Base-by-base conservation (phyloP, 1,140 invertebrate genomes). In the Panagrolaimus sp. region DNA sequence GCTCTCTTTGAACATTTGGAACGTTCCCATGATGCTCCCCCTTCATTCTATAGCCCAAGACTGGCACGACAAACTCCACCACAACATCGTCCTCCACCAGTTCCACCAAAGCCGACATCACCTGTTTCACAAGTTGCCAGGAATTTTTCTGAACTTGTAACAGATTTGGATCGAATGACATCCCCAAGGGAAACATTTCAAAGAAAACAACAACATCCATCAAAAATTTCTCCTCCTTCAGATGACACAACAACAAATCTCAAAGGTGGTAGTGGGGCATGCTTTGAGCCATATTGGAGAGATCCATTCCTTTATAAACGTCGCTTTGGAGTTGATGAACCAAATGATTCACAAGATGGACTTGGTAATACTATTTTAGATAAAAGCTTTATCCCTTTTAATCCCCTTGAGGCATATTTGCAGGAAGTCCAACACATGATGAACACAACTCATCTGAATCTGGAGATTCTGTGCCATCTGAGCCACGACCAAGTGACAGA, bases 211-310 rank as follows among this genome's bases (percentile, higher is more conserved):
- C 20, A 23, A 20, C 2, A n/a, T n/a, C n/a, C n/a, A n/a, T n/a
- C 64, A 16, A 31, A 53, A 38, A 9, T 31, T 14, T 42, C 53
- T 42, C 27, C 47, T 13, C 16, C 72, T 11, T 9, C 27, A 20
- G 66, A 70, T 4, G 44, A 16, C n/a, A 38, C 31, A 23, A 9
- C 25, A n/a, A n/a, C n/a, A n/a, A n/a, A n/a, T 25, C 7, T 16
- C 11, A 7, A n/a, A 16, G n/a, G n/a, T 16, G 16, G 65, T n/a
- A 5, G 25, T 8, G 20, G 44, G 8, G 72, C 65, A 14, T 43
- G 31, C 20, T 71, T 77, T 68, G 73, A 71, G 20, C 73, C 72
- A 13, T 74, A 74, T 51, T 74, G 72, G 72, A 20, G 72, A 42
- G 72, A 74, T 57, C 65, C 73, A 1, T 13, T 8, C 1, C 72